A percentile compares a stretch with the other conserved stretches of the same genome.
These are phyloP conservation scores for Genyomyrus donnyi DNA, from an alignment of 2,113 vertebrate genomes.

Conservation along the genomic window DNA sequence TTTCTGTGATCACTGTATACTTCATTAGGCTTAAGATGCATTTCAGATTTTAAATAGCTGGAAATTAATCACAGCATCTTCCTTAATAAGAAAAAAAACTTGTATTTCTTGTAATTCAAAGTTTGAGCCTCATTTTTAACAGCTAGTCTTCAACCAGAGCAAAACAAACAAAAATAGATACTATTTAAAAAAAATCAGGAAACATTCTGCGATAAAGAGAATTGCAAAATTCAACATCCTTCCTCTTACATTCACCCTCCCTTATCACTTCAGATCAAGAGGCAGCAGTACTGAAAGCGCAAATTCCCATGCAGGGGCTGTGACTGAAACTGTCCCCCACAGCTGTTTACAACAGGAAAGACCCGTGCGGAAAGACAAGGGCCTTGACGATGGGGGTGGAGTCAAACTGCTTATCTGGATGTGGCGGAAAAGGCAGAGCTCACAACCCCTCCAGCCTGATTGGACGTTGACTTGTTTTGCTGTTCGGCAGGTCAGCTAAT, in stretches of 20 bases:
- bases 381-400: background rate
- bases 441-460: background rate
- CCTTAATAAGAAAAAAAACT: background rate
- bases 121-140: background rate
- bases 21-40: background rate
- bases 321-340: background rate
- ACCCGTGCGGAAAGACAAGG: background rate
- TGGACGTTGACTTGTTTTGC: background rate
- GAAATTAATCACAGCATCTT: background rate
- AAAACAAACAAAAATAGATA: background rate
- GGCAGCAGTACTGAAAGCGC: background rate
- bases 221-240: constrained; percentile 52
- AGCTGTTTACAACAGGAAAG: background rate
- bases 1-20: background rate
- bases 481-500: background rate
- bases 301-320: background rate
- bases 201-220: constrained; percentile 41
- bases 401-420: background rate
- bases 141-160: background rate
- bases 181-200: constrained; percentile 37
- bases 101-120: background rate
- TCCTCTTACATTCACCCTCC: constrained; percentile 39
- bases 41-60: background rate
- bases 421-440: background rate
- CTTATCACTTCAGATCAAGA: constrained; percentile 27